Conservation (phyloP, 2,888 invertebrate species). For the Epinotia nisella region DNA sequence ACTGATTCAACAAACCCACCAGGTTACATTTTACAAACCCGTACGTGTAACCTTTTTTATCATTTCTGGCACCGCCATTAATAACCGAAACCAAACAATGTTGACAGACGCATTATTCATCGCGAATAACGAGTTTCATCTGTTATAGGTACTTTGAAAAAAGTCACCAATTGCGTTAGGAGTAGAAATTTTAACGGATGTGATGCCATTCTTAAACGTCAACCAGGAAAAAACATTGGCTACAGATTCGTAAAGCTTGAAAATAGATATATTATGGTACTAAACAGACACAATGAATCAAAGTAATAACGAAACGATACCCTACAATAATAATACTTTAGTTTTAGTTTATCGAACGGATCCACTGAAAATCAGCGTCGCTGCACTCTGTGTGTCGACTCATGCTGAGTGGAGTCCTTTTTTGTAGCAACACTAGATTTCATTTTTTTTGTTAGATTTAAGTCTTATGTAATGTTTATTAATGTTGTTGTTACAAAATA, state of each 20-base stretch:
- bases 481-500: too few species aligned
- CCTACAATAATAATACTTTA: too few species aligned
- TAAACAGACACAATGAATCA: too few species aligned
- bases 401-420: too few species aligned
- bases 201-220: slow-evolving; percentile 2
- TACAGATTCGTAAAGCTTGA: neutral
- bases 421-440: too few species aligned
- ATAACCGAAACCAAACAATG: slow-evolving; percentile 55
- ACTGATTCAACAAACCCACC: neutral
- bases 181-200: neutral
- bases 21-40: slow-evolving; percentile 5
- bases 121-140: slow-evolving; percentile 52
- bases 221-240: neutral
- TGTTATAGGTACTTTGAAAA: slow-evolving; percentile 43
- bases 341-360: too few species aligned
- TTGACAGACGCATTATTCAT: slow-evolving; percentile 55
- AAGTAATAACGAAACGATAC: too few species aligned
- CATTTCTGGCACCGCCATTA: slow-evolving; percentile 50
- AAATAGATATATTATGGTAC: neutral
- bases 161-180: slow-evolving; percentile 43
- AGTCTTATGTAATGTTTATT: too few species aligned
- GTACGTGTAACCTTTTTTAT: slow-evolving; percentile 31
- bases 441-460: too few species aligned
- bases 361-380: too few species aligned
- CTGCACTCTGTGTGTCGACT: too few species aligned